Conservation (phyloP, 2,888 invertebrate genomes). For the Sialis lutaria region DNA sequence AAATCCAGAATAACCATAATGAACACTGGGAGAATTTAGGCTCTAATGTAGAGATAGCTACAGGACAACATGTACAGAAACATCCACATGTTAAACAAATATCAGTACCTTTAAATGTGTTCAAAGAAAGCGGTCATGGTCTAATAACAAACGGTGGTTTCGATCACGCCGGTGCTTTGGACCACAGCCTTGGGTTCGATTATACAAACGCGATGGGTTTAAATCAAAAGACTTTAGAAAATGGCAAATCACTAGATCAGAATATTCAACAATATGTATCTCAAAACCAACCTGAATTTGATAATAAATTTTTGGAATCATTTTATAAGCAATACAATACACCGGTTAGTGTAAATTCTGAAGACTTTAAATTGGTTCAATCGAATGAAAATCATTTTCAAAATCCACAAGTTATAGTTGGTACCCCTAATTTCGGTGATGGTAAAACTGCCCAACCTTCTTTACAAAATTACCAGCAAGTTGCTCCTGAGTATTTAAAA, state of each 20-base stretch:
- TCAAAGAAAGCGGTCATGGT: neutral
- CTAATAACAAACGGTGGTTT: conserved; percentile 16
- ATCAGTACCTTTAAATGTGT: neutral
- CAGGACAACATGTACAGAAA: conserved; percentile 1
- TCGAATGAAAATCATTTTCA: neutral
- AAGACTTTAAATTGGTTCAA: neutral
- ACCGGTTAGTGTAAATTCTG: neutral
- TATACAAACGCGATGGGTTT: conserved; percentile 23
- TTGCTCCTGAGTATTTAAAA: too few relatives aligned
- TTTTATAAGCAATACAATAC: neutral
- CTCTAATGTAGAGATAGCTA: conserved; percentile 18
- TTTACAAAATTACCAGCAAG: neutral
- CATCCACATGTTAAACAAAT: conserved; percentile 3
- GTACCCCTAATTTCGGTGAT: neutral
- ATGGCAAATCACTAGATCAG: neutral
- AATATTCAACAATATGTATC: neutral
- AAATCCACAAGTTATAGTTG: neutral
- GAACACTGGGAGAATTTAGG: conserved; percentile 17
- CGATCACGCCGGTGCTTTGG: conserved; percentile 27
- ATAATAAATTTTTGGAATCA: neutral
- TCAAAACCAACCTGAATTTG: neutral
- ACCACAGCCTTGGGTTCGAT: conserved; percentile 28
- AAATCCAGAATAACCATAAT: conserved; percentile 10
- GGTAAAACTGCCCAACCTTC: neutral
- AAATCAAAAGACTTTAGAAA: neutral